These are phyloP conservation scores for Dinoponera quadriceps DNA, from an alignment of 1,140 invertebrate species.

Conservation along the genomic window DNA sequence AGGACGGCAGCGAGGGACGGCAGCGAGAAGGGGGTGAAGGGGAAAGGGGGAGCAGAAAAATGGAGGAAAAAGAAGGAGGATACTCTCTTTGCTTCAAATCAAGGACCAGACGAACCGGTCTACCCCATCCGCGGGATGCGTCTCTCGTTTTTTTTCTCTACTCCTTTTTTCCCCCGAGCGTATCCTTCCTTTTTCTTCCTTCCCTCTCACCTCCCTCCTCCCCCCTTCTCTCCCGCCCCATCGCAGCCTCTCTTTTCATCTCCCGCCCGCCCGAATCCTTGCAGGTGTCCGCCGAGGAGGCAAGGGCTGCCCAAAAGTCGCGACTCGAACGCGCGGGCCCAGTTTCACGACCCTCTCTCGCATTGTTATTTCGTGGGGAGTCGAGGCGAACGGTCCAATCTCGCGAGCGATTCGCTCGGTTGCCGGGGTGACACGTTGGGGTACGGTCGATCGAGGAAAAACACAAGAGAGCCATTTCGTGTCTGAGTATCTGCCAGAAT, in stretches of 20 bases:
- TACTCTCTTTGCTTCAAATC: constrained; percentile 80
- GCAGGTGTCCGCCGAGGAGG: constrained; percentile 78
- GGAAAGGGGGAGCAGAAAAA: constrained; percentile 69
- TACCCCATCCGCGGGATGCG: constrained; percentile 74
- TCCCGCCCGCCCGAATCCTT: constrained; percentile 64
- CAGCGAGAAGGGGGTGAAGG: constrained; percentile 47
- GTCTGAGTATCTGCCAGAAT: background rate
- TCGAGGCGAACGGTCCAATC: background rate
- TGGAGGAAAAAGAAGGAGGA: constrained; percentile 71
- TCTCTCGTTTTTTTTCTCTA: constrained; percentile 75
- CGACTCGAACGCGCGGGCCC: constrained; percentile 63
- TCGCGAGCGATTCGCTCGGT: constrained; percentile 20
- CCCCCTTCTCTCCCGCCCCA: background rate
- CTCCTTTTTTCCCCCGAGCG: constrained; percentile 62
- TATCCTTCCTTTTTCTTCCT: constrained; percentile 60
- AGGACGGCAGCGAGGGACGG: constrained; percentile 45
- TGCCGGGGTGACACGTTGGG: background rate
- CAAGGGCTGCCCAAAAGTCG: constrained; percentile 70
- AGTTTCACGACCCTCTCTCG: constrained; percentile 70
- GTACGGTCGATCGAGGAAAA: constrained; percentile 4
- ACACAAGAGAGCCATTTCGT: background rate
- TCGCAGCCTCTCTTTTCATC: constrained; percentile 57
- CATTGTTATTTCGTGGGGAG: constrained; percentile 64
- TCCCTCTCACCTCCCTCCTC: constrained; percentile 38
- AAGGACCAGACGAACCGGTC: constrained; percentile 84